These are phyloP conservation scores for Saguinus imperator DNA, from an alignment of 2,113 vertebrate genomes.

Conservation along the genomic window DNA sequence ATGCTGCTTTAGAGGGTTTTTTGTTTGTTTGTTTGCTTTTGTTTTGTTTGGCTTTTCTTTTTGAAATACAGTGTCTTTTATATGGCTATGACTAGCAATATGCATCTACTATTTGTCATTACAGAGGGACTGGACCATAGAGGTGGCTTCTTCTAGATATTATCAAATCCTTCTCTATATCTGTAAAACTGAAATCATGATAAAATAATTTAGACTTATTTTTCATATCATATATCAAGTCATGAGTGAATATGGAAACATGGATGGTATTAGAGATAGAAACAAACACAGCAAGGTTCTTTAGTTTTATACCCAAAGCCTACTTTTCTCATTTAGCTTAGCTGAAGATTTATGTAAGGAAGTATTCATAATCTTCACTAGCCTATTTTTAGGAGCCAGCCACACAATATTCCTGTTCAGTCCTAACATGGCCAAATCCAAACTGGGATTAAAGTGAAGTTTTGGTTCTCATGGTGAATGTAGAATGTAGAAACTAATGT, in stretches of 20 bases:
- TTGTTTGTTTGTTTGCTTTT: neutral
- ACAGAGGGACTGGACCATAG: neutral
- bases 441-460: neutral
- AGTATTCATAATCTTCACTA: neutral
- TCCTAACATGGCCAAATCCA: neutral
- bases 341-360: neutral
- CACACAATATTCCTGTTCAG: neutral
- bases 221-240: neutral
- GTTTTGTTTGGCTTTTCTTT: neutral
- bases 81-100: neutral
- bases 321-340: neutral
- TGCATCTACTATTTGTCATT: neutral
- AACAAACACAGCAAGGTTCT: neutral
- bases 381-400: neutral
- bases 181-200: neutral
- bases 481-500: neutral
- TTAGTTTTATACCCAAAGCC: neutral
- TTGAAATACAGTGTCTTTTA: neutral
- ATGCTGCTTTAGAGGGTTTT: neutral
- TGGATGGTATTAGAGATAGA: neutral
- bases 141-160: neutral
- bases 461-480: neutral
- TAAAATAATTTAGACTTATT: neutral
- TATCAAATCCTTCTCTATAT: neutral
- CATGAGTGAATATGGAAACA: neutral